These are phyloP conservation scores for Drosophila quadrilineata DNA, from an alignment of 1,140 invertebrate genomes.

Conservation along the genomic window DNA sequence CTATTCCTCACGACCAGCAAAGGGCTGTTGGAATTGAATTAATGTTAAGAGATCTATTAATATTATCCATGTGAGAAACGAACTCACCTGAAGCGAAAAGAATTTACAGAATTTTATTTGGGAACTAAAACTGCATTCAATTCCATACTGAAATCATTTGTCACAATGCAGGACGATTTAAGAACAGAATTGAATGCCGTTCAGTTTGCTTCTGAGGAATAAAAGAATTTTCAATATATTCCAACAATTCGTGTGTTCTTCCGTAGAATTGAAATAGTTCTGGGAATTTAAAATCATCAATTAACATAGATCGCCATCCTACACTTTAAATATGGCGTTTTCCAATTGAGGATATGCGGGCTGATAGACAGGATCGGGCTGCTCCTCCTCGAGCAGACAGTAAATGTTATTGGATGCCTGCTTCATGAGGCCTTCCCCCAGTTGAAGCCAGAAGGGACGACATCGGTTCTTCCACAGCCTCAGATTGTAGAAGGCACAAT, in stretches of 20 bases:
- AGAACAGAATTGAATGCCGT: no score
- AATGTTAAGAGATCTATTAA: conserved; percentile 2
- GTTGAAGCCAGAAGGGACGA: conserved; percentile 57
- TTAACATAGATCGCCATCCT: conserved; percentile 38
- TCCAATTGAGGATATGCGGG: conserved; percentile 18
- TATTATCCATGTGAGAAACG: no score
- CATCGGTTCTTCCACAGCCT: conserved; percentile 75
- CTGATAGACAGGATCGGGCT: conserved; percentile 30
- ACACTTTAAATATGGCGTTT: conserved; percentile 45
- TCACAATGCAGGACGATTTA: neutral
- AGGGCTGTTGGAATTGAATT: neutral
- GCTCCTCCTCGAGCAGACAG: conserved; percentile 63
- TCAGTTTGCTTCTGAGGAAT: no score
- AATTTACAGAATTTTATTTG: neutral
- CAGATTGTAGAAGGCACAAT: conserved; percentile 68
- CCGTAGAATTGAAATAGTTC: no score
- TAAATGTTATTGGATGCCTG: conserved; percentile 59
- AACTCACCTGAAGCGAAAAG: no score
- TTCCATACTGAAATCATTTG: no score
- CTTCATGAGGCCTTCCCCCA: conserved; percentile 53
- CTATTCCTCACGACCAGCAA: conserved; percentile 1
- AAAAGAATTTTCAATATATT: no score
- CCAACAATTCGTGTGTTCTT: no score
- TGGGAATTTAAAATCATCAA: neutral
- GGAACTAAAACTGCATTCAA: no score